A percentile compares a stretch with the other conserved stretches of the same genome.
These are phyloP conservation scores for Parnassius apollo DNA, from an alignment of 2,888 invertebrate species.

Conservation along the genomic window DNA sequence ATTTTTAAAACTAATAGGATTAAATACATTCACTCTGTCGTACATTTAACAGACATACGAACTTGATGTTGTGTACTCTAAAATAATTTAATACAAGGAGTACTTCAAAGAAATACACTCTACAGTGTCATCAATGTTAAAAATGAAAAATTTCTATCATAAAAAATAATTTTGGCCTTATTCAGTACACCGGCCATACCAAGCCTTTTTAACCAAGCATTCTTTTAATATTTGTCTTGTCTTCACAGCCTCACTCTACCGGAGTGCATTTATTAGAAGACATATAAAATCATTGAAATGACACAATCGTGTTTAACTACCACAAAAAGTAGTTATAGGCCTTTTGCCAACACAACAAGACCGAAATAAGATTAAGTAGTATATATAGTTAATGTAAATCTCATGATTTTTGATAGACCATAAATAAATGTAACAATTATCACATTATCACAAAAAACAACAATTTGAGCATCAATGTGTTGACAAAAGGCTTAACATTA, in stretches of 20 bases:
- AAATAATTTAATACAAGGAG: slow-evolving; percentile 53
- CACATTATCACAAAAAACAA: no score
- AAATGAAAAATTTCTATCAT: slow-evolving; percentile 41
- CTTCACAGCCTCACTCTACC: slow-evolving; percentile 1
- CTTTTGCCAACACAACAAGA: slow-evolving; percentile 2
- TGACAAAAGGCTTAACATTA: background rate
- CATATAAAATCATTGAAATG: slow-evolving; percentile 9
- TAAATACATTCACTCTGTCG: slow-evolving; percentile 74
- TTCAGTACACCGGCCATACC: slow-evolving; percentile 6
- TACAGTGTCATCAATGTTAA: slow-evolving; percentile 4
- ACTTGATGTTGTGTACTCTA: slow-evolving; percentile 50
- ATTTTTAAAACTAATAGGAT: slow-evolving; percentile 70
- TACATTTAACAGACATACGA: slow-evolving; percentile 57
- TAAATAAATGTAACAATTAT: no score
- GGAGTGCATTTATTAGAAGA: slow-evolving; percentile 3
- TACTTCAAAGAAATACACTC: slow-evolving; percentile 34
- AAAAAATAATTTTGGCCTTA: slow-evolving; percentile 39
- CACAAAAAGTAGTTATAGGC: slow-evolving; percentile 7
- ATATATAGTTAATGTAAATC: no score
- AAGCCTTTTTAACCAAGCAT: background rate
- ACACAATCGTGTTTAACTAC: slow-evolving; percentile 20
- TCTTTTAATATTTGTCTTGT: slow-evolving; percentile 9
- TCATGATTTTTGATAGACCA: no score
- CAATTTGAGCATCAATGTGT: background rate
- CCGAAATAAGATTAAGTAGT: no score